Evolutionary conservation across 2,888 invertebrate genomes (phyloP).

Genomic region (Synanthedon myopaeformis): DNA sequence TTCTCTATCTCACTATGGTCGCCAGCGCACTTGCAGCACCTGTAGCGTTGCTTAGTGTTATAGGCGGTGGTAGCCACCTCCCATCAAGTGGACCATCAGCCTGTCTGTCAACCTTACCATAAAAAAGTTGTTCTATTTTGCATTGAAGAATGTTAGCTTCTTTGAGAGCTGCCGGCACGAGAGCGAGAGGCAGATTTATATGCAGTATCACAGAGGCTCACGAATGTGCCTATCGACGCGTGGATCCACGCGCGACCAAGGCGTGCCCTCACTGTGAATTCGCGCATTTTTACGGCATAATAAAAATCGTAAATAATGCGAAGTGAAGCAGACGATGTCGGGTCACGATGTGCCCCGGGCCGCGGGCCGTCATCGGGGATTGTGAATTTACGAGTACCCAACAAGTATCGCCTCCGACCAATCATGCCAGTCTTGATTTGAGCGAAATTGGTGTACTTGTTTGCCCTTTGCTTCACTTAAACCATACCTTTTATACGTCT

Average conservation of each 20-base stretch:
- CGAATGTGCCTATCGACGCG: constrained; percentile 56
- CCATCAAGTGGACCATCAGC: no score
- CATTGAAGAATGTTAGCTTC: neutral
- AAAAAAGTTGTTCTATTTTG: neutral
- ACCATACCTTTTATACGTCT: constrained; percentile 6
- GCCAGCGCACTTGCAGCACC: no score
- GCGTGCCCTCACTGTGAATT: constrained; percentile 48
- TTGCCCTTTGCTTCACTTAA: constrained; percentile 6
- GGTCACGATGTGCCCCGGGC: constrained; percentile 62
- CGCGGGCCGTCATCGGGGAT: constrained; percentile 50
- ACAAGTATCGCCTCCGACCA: constrained; percentile 34
- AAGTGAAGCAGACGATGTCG: constrained; percentile 45
- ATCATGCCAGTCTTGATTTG: constrained; percentile 30
- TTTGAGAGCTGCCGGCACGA: neutral
- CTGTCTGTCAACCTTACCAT: no score
- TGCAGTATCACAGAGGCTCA: constrained; percentile 34
- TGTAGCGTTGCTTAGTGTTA: no score
- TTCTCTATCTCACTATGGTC: no score
- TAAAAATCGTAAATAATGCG: constrained; percentile 64
- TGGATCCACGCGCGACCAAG: constrained; percentile 57
- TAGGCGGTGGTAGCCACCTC: no score
- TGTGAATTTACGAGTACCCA: constrained; percentile 50
- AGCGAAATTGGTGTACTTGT: constrained; percentile 20
- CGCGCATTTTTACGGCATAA: constrained; percentile 61
- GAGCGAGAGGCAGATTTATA: constrained; percentile 18